Evolutionary conservation across 2,113 vertebrate species (phyloP), one percentile per base, ranked within the genome.

Genomic region (Sorex araneus): DNA sequence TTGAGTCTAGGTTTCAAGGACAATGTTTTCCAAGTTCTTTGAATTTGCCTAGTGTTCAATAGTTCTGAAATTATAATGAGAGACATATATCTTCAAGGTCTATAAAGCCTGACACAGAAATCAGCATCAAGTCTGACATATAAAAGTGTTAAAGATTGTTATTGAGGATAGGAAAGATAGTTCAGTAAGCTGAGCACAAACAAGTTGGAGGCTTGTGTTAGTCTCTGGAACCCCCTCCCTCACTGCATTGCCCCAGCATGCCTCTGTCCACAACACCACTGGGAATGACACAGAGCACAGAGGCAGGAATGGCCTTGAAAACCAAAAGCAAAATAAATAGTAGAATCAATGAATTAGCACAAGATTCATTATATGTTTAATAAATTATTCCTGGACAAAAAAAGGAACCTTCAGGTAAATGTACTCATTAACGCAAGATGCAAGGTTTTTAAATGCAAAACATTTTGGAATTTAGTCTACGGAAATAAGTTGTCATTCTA

Each of bases 1-100:
- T 76, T 76, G n/a, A 84, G 95, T 69, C 13, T 30, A 84, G 50
- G 50, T 80, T 87, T 89, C 66, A 94, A 28, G 15, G 83, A 67
- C 36, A 84, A 73, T 71, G 63, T 92, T 89, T 34, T 89, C 3
- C 6, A n/a, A 12, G 19, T 57, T 36, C 23, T 93, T 90, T 67
- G 67, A 88, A 79, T 94, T 90, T 93, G 21, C 25, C 27, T 92
- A 43, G 2, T 19, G 23, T 86, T 57, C 32, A 60, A 66, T 67
- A 66, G 74, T 64, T 95, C 43, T 90, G 70, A 90, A 79, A 84
- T 27, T 40, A 40, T 40, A 40, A 40, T 40, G 15, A 64, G 28
- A 78, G 6, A 64, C 40, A 25, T 4, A 15, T 28, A 54, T 19
- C 21, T 90, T 88, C 36, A 82, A 79, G 36, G 27, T 54, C 67